phyloP scores from a whole-genome alignment of 1,140 invertebrate species.

The Forficula auricularia region DNA sequence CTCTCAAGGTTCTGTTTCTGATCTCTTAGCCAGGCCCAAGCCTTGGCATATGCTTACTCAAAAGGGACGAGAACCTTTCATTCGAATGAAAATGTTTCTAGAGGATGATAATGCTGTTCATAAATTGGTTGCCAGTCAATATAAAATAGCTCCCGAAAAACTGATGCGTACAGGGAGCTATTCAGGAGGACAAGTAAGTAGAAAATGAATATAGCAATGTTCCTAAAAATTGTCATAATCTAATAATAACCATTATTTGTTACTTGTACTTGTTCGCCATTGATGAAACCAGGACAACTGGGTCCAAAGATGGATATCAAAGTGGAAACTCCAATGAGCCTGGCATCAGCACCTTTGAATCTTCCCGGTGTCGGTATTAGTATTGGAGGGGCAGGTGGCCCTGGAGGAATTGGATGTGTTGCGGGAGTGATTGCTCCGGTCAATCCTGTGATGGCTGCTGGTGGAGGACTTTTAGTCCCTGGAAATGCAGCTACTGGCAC shows the following conservation, averaged over 20 bases:
- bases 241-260: constrained; percentile 32
- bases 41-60: constrained; percentile 96
- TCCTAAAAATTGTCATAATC: constrained; percentile 24
- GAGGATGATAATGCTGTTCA: constrained; percentile 94
- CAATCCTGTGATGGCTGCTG: no score
- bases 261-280: constrained; percentile 27
- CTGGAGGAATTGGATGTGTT: no score
- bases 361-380: no score
- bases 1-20: constrained; percentile 89
- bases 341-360: no score
- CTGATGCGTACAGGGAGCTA: constrained; percentile 86
- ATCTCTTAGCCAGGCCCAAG: constrained; percentile 83
- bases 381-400: no score
- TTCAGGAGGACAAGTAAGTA: constrained; percentile 56
- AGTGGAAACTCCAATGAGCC: no score
- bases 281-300: no score
- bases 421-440: no score
- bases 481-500: no score
- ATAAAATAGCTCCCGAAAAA: constrained; percentile 92
- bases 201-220: no score
- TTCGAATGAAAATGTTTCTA: constrained; percentile 95
- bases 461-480: no score
- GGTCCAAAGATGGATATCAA: no score
- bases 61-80: constrained; percentile 91
- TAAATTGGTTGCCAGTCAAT: constrained; percentile 89